Percentiles rank a stretch among this genome's conserved stretches.
phyloP scores from a whole-genome alignment of 2,113 vertebrate species.

The Spea multiplicata region DNA sequence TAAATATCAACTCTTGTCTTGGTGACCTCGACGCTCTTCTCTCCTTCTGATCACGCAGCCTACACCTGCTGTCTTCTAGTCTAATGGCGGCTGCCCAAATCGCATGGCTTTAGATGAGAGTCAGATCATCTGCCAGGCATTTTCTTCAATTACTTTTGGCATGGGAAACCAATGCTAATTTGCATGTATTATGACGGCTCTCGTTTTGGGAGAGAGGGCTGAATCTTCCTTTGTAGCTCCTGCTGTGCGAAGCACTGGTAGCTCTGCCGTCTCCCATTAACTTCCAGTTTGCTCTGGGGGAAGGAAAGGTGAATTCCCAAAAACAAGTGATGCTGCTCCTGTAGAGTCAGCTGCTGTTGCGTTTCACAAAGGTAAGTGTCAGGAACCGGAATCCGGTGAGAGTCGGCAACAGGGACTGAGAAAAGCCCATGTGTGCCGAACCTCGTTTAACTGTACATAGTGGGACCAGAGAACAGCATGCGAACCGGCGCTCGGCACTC shows the following conservation, averaged over 20 bases:
- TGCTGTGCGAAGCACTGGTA: not conserved
- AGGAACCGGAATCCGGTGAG: slow-evolving; percentile 17
- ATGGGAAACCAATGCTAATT: no score
- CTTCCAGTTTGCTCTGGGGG: not conserved
- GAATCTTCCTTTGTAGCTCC: not conserved
- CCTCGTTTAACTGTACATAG: slow-evolving; percentile 17
- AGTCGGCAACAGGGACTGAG: not conserved
- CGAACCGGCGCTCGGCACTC: not conserved
- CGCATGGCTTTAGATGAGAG: not conserved
- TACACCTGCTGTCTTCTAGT: not conserved
- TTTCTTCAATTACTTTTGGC: no score
- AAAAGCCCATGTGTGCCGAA: slow-evolving; percentile 21
- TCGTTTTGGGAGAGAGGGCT: no score
- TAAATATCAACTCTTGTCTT: not conserved
- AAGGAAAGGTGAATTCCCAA: not conserved
- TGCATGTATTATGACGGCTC: no score
- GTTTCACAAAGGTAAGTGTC: slow-evolving; percentile 16
- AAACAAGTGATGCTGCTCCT: slow-evolving; percentile 15
- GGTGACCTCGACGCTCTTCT: slow-evolving; percentile 24
- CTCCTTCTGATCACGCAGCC: slow-evolving; percentile 17
- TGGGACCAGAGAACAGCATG: slow-evolving; percentile 14
- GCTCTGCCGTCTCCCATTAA: not conserved
- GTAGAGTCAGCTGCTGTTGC: slow-evolving; percentile 15
- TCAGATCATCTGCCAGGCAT: not conserved
- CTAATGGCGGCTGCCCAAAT: slow-evolving; percentile 1